Evolutionary conservation across 2,888 invertebrate genomes (phyloP).

Genomic region (Thereva nobilitata): DNA sequence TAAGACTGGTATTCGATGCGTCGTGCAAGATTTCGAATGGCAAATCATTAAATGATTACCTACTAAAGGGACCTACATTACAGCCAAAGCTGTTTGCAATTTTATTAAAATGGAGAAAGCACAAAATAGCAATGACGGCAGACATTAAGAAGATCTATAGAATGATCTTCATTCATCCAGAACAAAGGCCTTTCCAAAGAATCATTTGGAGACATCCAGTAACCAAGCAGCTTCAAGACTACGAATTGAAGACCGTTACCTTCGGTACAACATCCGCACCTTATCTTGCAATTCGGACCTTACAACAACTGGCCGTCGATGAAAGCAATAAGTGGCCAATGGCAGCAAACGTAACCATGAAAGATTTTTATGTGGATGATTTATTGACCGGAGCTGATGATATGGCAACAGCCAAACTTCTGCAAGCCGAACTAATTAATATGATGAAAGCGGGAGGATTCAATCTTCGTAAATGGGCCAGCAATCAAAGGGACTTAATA

Average conservation of each 20-base stretch:
- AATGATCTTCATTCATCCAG: neutral
- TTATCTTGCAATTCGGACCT: no score
- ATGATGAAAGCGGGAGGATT: no score
- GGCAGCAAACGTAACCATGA: neutral
- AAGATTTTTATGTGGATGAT: no score
- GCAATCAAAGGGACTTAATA: no score
- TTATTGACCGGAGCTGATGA: no score
- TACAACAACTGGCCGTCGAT: constrained; percentile 10
- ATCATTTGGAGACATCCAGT: neutral
- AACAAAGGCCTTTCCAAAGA: neutral
- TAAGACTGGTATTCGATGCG: neutral
- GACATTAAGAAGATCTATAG: neutral
- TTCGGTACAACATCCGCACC: neutral
- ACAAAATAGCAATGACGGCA: neutral
- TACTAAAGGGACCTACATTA: constrained; percentile 3
- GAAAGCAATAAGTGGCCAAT: neutral
- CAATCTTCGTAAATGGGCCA: no score
- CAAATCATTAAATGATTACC: constrained; percentile 8
- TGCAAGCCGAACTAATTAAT: no score
- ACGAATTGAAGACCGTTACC: neutral
- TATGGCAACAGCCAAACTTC: no score
- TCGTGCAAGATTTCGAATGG: neutral
- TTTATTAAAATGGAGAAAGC: constrained; percentile 5
- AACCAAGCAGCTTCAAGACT: neutral
- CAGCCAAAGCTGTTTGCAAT: constrained; percentile 8